These are phyloP conservation scores for Drosophila mayri DNA, from an alignment of 1,140 invertebrate species.

Conservation along the genomic window DNA sequence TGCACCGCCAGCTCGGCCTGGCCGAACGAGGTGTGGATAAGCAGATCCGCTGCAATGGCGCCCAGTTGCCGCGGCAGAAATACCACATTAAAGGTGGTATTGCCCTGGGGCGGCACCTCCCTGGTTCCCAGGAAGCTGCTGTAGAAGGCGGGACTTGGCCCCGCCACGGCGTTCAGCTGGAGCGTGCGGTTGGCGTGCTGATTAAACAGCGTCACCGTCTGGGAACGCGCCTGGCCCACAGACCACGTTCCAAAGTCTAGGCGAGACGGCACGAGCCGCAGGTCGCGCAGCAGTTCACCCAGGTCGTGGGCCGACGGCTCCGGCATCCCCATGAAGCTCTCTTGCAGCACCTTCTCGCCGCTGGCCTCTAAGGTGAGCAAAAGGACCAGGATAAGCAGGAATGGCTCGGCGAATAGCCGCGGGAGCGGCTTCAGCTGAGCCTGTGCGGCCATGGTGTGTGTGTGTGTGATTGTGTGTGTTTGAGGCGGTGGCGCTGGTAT, in stretches of 20 bases:
- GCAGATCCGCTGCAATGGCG: slow-evolving; percentile 93
- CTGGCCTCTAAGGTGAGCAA: slow-evolving; percentile 14
- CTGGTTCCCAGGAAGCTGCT: slow-evolving; percentile 97
- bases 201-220: slow-evolving; percentile 93
- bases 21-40: slow-evolving; percentile 97
- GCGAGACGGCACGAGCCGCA: slow-evolving; percentile 74
- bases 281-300: slow-evolving; percentile 65
- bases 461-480: not conserved
- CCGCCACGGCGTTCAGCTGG: slow-evolving; percentile 94
- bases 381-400: slow-evolving; percentile 27
- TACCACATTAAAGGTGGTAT: slow-evolving; percentile 98
- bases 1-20: slow-evolving; percentile 91
- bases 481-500: slow-evolving; percentile 22
- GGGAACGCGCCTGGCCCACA: slow-evolving; percentile 92
- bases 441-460: slow-evolving; percentile 27
- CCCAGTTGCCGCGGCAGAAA: slow-evolving; percentile 96
- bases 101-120: slow-evolving; percentile 95
- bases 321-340: slow-evolving; percentile 54
- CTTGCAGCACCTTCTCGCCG: slow-evolving; percentile 56
- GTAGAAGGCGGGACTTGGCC: slow-evolving; percentile 94
- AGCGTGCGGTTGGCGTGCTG: slow-evolving; percentile 90
- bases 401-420: slow-evolving; percentile 19
- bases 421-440: slow-evolving; percentile 11
- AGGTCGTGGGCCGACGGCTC: slow-evolving; percentile 57
- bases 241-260: slow-evolving; percentile 87